Conservation (phyloP, 1,140 invertebrate species). For the Stratiolaelaps scimitus region DNA sequence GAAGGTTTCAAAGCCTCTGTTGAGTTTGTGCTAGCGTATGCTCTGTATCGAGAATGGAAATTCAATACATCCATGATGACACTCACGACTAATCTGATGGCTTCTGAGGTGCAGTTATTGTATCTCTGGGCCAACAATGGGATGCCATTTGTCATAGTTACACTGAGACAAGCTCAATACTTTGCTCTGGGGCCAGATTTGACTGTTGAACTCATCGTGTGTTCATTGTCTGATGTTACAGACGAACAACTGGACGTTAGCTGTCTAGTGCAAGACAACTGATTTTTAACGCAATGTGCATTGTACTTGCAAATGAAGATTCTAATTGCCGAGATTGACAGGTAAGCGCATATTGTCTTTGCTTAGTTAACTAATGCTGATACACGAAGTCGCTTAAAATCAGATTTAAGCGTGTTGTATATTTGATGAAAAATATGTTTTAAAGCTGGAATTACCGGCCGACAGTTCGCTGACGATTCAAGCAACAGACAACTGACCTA, state of each 20-base stretch:
- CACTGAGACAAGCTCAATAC: neutral
- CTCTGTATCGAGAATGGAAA: neutral
- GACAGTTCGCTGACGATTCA: slow-evolving; percentile 13
- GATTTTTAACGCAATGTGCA: neutral
- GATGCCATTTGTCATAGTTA: slow-evolving; percentile 27
- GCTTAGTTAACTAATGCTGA: too few species aligned
- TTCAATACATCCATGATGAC: neutral
- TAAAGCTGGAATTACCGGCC: slow-evolving; percentile 26
- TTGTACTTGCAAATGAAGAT: neutral
- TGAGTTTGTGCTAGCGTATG: neutral
- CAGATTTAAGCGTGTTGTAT: too few species aligned
- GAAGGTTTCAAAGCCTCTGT: neutral
- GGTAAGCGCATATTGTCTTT: too few species aligned
- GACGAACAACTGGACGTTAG: neutral
- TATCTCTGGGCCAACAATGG: neutral
- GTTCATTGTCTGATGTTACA: neutral
- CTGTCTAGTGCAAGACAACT: neutral
- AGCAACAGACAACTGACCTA: neutral
- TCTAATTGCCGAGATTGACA: neutral
- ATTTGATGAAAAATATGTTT: slow-evolving; percentile 15
- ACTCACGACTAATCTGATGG: slow-evolving; percentile 4
- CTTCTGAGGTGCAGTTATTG: slow-evolving; percentile 1
- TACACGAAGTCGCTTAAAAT: too few species aligned
- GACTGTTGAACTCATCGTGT: neutral
- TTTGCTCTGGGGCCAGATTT: neutral